Conservation (phyloP, 2,797 vertebrate genomes). For the Pristis pectinata region DNA sequence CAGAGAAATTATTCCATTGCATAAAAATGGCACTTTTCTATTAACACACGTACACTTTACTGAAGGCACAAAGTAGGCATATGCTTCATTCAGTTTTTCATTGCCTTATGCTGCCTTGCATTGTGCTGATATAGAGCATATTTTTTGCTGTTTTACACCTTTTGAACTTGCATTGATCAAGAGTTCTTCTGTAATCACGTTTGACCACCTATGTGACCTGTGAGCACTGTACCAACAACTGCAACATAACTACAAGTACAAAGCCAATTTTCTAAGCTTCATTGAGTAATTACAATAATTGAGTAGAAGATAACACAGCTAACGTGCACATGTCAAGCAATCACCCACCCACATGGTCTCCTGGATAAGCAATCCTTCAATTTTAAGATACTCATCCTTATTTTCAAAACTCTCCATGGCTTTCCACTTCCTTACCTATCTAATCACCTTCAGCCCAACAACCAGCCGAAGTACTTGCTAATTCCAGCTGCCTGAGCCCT, state of each 20-base stretch:
- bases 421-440: too few species aligned
- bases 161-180: background rate
- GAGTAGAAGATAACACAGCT: background rate
- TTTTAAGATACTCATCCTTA: too few species aligned
- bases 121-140: background rate
- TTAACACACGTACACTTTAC: background rate
- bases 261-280: background rate
- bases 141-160: background rate
- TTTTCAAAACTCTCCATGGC: too few species aligned
- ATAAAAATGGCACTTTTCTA: background rate
- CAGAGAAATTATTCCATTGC: background rate
- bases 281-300: background rate
- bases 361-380: too few species aligned
- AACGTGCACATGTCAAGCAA: background rate
- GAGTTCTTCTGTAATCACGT: background rate
- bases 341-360: background rate
- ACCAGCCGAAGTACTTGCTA: too few species aligned
- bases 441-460: too few species aligned
- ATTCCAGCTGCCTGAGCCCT: too few species aligned
- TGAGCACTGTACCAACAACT: background rate
- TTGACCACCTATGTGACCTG: background rate
- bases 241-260: background rate
- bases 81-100: background rate
- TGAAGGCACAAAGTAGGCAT: background rate
- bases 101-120: background rate